These are phyloP conservation scores for Halocaridina rubra DNA, from an alignment of 2,888 invertebrate species.

Conservation along the genomic window DNA sequence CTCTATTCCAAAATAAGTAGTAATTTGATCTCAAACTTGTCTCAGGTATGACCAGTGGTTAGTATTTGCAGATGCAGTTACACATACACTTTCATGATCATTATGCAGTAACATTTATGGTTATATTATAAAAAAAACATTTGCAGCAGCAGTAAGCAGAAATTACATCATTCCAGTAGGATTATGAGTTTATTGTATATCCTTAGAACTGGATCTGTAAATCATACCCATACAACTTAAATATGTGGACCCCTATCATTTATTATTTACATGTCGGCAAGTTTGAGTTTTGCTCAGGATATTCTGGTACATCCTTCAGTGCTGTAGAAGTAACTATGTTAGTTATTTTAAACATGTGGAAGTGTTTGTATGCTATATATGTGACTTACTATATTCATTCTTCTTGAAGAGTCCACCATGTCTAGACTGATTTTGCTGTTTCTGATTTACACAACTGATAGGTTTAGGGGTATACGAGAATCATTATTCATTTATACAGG, in stretches of 20 bases:
- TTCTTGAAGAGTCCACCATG: too few relatives aligned
- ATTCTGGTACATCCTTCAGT: neutral
- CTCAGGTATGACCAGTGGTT: slow-evolving; percentile 29
- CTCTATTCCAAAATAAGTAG: neutral
- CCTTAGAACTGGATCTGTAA: neutral
- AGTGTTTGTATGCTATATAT: too few relatives aligned
- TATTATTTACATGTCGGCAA: neutral
- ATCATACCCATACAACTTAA: neutral
- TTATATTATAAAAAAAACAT: too few relatives aligned
- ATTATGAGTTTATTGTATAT: neutral
- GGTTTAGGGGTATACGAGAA: too few relatives aligned
- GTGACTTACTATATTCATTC: too few relatives aligned
- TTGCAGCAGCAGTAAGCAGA: too few relatives aligned
- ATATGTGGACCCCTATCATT: neutral
- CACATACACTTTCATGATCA: neutral
- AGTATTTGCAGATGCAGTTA: neutral
- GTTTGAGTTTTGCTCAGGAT: neutral
- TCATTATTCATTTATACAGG: too few relatives aligned
- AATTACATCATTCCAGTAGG: neutral
- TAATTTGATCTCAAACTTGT: slow-evolving; percentile 49
- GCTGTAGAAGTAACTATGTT: too few relatives aligned
- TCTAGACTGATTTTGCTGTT: too few relatives aligned
- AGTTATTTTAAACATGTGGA: too few relatives aligned
- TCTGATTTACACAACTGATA: too few relatives aligned
- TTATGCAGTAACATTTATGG: neutral